Conservation (phyloP, 2,113 vertebrate genomes). For the Vidua macroura region DNA sequence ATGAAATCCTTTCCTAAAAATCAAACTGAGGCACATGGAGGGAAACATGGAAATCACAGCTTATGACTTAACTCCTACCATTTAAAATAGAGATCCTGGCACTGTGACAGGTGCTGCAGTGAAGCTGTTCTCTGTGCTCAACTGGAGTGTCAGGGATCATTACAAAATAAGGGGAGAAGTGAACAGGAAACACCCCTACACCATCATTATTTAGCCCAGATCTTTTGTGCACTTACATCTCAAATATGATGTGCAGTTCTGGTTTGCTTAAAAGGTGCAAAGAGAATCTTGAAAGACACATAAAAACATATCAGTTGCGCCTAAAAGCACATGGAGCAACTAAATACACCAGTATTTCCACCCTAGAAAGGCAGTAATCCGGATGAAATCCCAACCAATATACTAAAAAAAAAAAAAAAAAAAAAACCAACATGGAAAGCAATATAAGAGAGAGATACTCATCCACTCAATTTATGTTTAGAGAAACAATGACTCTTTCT, state of each 20-base stretch:
- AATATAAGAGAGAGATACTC: background rate
- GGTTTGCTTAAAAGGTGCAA: background rate
- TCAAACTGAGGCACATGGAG: background rate
- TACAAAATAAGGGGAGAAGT: background rate
- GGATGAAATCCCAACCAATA: background rate
- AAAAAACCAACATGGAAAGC: background rate
- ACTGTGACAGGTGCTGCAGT: background rate
- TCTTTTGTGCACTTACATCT: background rate
- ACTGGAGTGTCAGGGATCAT: background rate
- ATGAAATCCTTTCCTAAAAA: background rate
- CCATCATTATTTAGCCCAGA: background rate
- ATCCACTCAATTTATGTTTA: background rate
- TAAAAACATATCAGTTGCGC: background rate
- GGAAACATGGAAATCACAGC: background rate
- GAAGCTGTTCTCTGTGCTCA: background rate
- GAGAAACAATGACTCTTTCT: background rate
- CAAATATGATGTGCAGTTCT: background rate
- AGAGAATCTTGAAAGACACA: background rate
- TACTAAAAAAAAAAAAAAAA: background rate
- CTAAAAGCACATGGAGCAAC: background rate
- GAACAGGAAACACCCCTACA: background rate
- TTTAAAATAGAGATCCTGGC: background rate
- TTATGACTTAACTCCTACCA: background rate
- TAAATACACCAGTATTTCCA: background rate
- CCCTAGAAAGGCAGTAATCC: background rate